Evolutionary conservation across 2,113 vertebrate species (phyloP).

Genomic region (Stictonetta naevosa): DNA sequence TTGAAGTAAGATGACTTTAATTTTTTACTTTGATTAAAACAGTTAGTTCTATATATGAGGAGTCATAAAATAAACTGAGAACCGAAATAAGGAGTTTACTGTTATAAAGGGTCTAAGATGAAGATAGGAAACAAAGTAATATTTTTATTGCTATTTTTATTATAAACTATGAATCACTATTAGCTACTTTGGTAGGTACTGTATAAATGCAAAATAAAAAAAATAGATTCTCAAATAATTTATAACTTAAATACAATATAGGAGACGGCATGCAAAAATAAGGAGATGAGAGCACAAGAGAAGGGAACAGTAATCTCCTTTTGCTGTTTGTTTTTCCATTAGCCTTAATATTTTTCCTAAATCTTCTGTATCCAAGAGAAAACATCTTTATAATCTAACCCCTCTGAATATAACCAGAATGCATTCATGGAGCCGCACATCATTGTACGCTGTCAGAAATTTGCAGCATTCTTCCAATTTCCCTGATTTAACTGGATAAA

Average conservation of each 20-base stretch:
- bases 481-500: neutral
- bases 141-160: neutral
- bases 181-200: neutral
- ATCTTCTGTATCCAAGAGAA: neutral
- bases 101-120: neutral
- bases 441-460: neutral
- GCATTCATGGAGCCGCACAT: neutral
- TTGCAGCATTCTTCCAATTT: neutral
- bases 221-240: neutral
- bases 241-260: neutral
- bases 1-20: slow-evolving; percentile 80
- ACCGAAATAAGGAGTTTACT: neutral
- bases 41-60: neutral
- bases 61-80: neutral
- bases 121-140: neutral
- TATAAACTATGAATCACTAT: neutral
- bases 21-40: neutral
- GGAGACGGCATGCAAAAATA: neutral
- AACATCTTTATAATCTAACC: neutral
- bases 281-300: neutral
- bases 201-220: neutral
- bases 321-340: neutral
- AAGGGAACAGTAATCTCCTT: neutral
- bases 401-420: neutral
- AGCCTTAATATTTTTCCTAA: neutral